Evolutionary conservation across 2,797 vertebrate genomes (phyloP), one percentile per base, ranked within the genome.

Genomic region (Falco naumanni): DNA sequence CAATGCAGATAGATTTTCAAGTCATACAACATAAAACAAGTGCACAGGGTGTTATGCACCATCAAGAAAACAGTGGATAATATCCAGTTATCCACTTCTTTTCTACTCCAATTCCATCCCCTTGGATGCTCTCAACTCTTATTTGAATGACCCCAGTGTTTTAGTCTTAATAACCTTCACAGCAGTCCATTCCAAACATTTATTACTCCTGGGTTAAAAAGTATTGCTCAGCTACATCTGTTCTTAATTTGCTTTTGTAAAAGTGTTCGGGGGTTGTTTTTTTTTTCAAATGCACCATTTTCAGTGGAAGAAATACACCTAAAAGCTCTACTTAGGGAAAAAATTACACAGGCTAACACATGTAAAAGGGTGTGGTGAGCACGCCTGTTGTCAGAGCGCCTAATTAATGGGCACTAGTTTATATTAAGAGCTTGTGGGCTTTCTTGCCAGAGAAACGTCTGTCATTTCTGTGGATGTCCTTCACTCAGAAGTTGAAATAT

Each of bases 81-180:
- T 84, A 57, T 93, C 96, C 94, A 87, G 84, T 88, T 96, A 97
- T 96, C 95, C 95, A 92, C 94, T 97, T 96, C 95, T 96, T 97
- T 92, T 90, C 95, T 95, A 95, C 95, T 97, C 90, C 89, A 96
- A 76, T 95, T 96, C 95, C 89, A 92, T 90, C 78, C 93, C 91
- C 90, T 93, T 93, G 89, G 95, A 97, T 97, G 87, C 72, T 97
- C 93, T 96, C 89, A 93, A 93, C 89, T 95, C 93, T 92, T 96
- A 94, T 95, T 95, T 97, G 95, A 97, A 96, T 96, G 96, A 97
- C 96, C 96, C 91, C 81, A 92, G 89, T 96, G 96, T 97, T 97
- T 96, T 94, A 96, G 89, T 96, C 95, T 97, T 97, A 97, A 97
- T 96, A 97, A 96, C 95, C 95, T 97, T 97, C 95, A 96, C 94